Percentiles rank a stretch among this genome's conserved stretches.
Conservation (phyloP, 1,140 invertebrate genomes). For the Acromyrmex echinatior region DNA sequence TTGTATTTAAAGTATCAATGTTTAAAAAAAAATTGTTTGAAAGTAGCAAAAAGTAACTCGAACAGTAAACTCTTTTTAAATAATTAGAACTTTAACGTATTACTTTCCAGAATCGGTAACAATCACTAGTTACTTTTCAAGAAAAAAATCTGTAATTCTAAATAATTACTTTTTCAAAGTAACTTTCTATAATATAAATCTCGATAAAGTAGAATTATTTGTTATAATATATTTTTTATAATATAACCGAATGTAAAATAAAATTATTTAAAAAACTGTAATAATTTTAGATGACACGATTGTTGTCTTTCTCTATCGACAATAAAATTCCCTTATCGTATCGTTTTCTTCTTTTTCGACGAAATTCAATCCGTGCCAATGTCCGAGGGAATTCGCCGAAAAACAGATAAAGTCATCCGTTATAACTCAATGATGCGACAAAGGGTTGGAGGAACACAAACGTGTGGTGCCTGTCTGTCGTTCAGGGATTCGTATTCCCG, state of each 20-base stretch:
- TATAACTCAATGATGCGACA: conserved; percentile 25
- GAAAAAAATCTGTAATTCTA: too few species aligned
- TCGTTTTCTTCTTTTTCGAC: neutral
- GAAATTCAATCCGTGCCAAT: conserved; percentile 6
- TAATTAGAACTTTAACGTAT: too few species aligned
- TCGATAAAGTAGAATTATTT: neutral
- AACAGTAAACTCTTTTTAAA: too few species aligned
- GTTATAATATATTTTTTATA: neutral
- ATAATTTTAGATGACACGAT: neutral
- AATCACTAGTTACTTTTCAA: too few species aligned
- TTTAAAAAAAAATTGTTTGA: too few species aligned
- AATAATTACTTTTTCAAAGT: too few species aligned
- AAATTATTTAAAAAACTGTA: neutral
- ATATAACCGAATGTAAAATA: neutral
- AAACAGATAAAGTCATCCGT: conserved; percentile 28
- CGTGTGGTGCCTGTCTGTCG: neutral
- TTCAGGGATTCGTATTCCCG: conserved; percentile 36
- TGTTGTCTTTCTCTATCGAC: neutral
- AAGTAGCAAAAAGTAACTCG: too few species aligned
- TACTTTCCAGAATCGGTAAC: too few species aligned
- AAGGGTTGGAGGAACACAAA: conserved; percentile 1
- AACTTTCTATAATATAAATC: too few species aligned
- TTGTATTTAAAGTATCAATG: too few species aligned
- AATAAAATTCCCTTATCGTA: neutral
- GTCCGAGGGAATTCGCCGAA: neutral